Conservation (phyloP, 2,113 vertebrate species). For the Condylura cristata region DNA sequence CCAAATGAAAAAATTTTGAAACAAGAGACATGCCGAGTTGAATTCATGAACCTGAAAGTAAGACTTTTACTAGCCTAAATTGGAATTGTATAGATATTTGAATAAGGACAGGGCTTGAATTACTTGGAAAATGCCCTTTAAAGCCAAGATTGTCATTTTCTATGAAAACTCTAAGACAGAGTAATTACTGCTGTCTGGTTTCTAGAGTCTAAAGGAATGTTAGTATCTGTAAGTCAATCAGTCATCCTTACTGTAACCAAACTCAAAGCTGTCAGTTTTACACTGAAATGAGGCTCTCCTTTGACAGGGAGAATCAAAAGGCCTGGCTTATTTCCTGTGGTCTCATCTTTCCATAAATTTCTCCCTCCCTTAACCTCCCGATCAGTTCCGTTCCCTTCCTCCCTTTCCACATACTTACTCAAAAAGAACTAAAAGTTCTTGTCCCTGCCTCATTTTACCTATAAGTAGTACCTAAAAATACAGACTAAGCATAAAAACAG, state of each 20-base stretch:
- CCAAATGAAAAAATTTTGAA: not conserved
- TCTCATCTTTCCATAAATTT: not conserved
- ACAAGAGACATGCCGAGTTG: conserved; percentile 17
- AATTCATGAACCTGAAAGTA: conserved; percentile 27
- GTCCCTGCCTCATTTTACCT: not conserved
- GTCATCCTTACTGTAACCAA: conserved; percentile 29
- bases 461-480: not conserved
- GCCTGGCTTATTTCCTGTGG: not conserved
- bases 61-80: conserved; percentile 26
- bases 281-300: not conserved
- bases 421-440: not conserved
- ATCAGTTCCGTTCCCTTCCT: not conserved
- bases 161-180: not conserved
- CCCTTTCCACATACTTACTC: not conserved
- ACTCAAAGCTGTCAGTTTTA: not conserved
- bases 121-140: conserved; percentile 35
- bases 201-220: conserved; percentile 24
- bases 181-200: conserved; percentile 20
- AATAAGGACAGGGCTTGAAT: conserved; percentile 28
- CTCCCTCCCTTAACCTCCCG: not conserved
- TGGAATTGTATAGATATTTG: not conserved
- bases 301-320: not conserved
- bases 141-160: conserved; percentile 47
- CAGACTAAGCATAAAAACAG: not conserved
- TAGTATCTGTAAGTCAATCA: not conserved